These are phyloP conservation scores for Pseudococcus jackbeardsleyi DNA, from an alignment of 2,888 invertebrate genomes.

Conservation along the genomic window DNA sequence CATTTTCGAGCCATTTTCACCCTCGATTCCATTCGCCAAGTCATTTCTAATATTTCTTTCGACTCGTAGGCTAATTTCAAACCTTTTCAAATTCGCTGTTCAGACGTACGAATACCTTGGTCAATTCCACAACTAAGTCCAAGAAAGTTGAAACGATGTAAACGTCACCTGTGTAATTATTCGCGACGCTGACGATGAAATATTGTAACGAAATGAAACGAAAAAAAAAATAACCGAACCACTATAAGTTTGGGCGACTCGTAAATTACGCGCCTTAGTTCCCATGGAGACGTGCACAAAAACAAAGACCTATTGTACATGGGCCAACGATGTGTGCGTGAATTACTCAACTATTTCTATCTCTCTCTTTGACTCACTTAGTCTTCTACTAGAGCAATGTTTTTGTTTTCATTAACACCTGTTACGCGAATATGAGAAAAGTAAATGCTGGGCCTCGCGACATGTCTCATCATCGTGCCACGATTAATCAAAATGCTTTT, in stretches of 20 bases:
- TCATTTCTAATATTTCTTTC: background rate
- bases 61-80: background rate
- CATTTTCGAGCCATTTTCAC: too few relatives aligned
- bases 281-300: constrained; percentile 63
- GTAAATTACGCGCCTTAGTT: constrained; percentile 53
- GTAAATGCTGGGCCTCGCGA: background rate
- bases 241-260: constrained; percentile 29
- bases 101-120: background rate
- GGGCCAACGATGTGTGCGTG: background rate
- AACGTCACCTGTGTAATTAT: constrained; percentile 13
- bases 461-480: background rate
- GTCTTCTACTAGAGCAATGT: background rate
- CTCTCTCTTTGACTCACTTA: background rate
- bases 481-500: background rate
- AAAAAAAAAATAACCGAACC: background rate
- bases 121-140: background rate
- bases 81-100: background rate
- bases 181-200: constrained; percentile 21
- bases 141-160: background rate
- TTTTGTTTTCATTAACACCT: constrained; percentile 59
- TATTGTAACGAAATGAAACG: constrained; percentile 15
- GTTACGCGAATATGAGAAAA: constrained; percentile 50
- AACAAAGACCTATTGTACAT: constrained; percentile 59
- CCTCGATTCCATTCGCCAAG: too few relatives aligned
- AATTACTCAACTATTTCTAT: constrained; percentile 41